phyloP scores from a whole-genome alignment of 2,113 vertebrate species.

The Ovibos moschatus region DNA sequence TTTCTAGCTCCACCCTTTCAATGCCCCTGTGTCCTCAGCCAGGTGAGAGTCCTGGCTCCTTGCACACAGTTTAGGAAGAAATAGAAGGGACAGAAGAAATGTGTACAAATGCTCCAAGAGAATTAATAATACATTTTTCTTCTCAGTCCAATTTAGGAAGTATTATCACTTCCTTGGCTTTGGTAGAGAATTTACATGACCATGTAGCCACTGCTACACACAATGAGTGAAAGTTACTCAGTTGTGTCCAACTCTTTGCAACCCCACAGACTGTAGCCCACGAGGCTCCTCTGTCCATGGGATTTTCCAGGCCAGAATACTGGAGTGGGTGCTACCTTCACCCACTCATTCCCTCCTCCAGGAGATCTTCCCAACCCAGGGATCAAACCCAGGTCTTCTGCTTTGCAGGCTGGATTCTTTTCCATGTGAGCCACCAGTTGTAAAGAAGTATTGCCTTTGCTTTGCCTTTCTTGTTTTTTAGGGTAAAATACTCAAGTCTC shows the following conservation, averaged over 20 bases:
- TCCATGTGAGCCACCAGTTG: not conserved
- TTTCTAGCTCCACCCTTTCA: not conserved
- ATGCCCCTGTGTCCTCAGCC: not conserved
- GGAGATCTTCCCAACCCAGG: not conserved
- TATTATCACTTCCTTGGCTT: not conserved
- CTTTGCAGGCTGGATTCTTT: not conserved
- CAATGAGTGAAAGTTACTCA: not conserved
- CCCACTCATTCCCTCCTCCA: not conserved
- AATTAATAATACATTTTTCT: not conserved
- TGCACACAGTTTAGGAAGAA: not conserved
- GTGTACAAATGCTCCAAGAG: not conserved
- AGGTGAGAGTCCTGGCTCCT: not conserved
- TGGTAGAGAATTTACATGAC: not conserved
- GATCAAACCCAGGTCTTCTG: not conserved
- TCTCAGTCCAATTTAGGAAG: not conserved
- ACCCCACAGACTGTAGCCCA: not conserved
- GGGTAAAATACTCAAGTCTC: not conserved
- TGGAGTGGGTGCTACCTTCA: not conserved
- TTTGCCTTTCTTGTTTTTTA: not conserved
- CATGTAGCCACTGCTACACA: fast-evolving
- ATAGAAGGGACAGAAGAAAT: not conserved
- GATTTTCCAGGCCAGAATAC: not conserved
- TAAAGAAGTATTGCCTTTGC: not conserved
- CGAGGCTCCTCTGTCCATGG: not conserved
- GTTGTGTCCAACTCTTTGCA: not conserved